Base-by-base conservation (phyloP, 2,797 vertebrate genomes). In the Hapalemur alaotrensis region DNA sequence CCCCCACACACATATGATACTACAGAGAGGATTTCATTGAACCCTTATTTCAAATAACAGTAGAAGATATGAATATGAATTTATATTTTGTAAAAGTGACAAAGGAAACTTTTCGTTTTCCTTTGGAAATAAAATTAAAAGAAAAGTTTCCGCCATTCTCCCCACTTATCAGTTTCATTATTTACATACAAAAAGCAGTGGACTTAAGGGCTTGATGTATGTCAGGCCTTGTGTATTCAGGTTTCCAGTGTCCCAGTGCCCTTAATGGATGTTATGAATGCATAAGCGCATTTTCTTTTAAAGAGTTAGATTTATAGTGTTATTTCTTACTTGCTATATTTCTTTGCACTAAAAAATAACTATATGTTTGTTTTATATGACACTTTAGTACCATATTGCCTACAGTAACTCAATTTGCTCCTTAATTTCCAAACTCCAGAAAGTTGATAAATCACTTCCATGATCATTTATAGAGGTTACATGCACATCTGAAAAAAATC, bases 191-290 rank as follows among this genome's bases (percentile, higher is more conserved):
- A 65, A 92, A 92, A 94, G 32, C 83, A 93, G 95, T 90, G 79
- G 96, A 93, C 81, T 97, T 97, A 78, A 95, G 94, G 97, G 95
- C 97, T 94, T 97, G 95, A 48, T 89, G 67, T 84, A 80, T 67
- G 85, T 61, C 83, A 90, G 92, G 96, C 95, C 96, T 97, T 83
- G 69, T 61, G 30, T 94, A 97, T 98, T 98, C 97, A 98, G 97
- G 97, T 96, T 96, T 97, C 97, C 95, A 95, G 89, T 95, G 80
- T 97, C 98, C 95, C 96, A 97, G 93, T 98, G 95, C 96, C 96
- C 97, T 97, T 98, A 97, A 97, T 84, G 88, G 91, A 97, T 95
- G 70, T 97, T 94, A 95, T 32, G 69, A 96, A 96, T 95, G 80
- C 94, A 85, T 96, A 97, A 85, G 73, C 0, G 57, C 48, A 65